Base-by-base conservation (phyloP, 2,888 invertebrate species). In the Drosophila barbarae region DNA sequence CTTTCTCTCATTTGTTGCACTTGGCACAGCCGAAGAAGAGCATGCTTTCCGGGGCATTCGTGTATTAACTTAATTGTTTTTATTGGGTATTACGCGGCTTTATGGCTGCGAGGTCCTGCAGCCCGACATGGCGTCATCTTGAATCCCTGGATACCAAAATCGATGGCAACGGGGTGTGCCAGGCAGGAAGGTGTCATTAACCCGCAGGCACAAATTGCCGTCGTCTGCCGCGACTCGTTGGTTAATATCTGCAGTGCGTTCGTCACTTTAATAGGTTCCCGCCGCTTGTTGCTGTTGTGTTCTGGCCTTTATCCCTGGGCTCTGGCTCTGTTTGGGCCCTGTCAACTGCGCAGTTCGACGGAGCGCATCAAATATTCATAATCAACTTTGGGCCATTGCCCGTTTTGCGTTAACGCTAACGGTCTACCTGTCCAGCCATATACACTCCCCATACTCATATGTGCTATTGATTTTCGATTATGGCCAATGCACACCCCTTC, bases 401-500 rank as follows among this genome's bases (percentile, higher is more conserved):
- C 79, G 56, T 52, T 55, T 55, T 41, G 30, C 55, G 51, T 23
- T 55, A 44, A 53, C 61, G 51, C 60, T 52, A 44, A 35, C 61
- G 41, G 61, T 54, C 30, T 46, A 57, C 68, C 67, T 44, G 38
- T 35, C 42, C 56, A 21, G 54, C 65, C 67, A 76, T 71, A 81
- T 71, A 76, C 69, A 81, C 66, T 58, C 76, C 71, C 59, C 73
- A 79, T 68, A 69, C 71, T 63, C 69, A 79, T 71, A 69, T 76
- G 51, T 57, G 57, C 28, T 80, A 80, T 80, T 76, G 79, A 80
- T 80, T 80, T 83, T 80, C 81, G 74, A 83, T 80, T 80, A 83
- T 81, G 77, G 65, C 15, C 64, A 60, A 35, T 65, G 56, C 57
- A 38, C 44, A 30, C 44, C 59, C 57, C 38, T 39, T 57, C 38